Conservation (phyloP, 1,140 invertebrate species). For the Scaptomyza montana region DNA sequence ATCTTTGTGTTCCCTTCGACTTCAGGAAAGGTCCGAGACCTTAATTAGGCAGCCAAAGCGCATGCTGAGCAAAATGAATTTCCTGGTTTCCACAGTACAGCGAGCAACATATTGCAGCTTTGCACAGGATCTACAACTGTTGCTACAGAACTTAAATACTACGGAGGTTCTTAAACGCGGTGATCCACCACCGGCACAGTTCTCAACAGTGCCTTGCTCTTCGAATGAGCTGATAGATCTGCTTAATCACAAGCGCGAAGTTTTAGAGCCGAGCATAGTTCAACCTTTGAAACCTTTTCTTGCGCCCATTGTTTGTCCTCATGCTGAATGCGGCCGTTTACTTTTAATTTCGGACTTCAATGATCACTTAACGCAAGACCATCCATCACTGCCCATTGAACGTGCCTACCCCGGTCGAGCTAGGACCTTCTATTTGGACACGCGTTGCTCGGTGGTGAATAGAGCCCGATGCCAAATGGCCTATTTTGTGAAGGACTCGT, state of each 20-base stretch:
- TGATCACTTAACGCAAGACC: conserved; percentile 53
- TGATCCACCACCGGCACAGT: conserved; percentile 26
- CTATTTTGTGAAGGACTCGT: conserved; percentile 58
- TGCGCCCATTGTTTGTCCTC: conserved; percentile 57
- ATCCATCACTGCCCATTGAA: conserved; percentile 59
- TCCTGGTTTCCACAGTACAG: conserved; percentile 40
- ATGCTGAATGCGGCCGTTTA: conserved; percentile 47
- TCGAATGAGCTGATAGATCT: conserved; percentile 12
- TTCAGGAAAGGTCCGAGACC: neutral
- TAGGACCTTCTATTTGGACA: conserved; percentile 70
- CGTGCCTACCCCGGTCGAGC: conserved; percentile 35
- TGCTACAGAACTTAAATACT: neutral
- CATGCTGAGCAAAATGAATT: conserved; percentile 1
- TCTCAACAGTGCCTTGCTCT: conserved; percentile 31
- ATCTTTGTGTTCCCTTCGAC: neutral
- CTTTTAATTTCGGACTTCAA: conserved; percentile 67
- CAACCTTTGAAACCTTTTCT: conserved; percentile 38
- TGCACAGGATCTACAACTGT: conserved; percentile 31
- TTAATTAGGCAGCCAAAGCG: neutral
- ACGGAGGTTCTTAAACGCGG: neutral
- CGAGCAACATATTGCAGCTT: conserved; percentile 24
- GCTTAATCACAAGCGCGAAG: conserved; percentile 7
- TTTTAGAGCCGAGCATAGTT: neutral
- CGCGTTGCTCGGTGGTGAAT: conserved; percentile 28
- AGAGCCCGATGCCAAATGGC: conserved; percentile 60